Evolutionary conservation across 1,140 invertebrate species (phyloP), one percentile per base, ranked within the genome.

Genomic region (Prorops nasuta): DNA sequence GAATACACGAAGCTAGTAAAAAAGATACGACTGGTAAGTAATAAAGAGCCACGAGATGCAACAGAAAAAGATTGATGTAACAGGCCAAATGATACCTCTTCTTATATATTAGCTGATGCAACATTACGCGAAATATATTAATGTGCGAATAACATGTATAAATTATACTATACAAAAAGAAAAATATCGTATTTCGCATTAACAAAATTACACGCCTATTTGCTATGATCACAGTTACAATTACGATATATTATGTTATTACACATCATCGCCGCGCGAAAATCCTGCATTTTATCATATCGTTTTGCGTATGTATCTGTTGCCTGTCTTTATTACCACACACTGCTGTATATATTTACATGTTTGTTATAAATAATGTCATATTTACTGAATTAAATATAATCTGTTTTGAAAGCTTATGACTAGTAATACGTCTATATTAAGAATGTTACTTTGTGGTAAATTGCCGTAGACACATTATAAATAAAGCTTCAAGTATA

Each of bases 221-320:
- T 47, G 45, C 69, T 75, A 77, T 69, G 66, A 77, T 77, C 74
- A 77, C 74, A 77, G 74, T 74, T 77, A 77, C 64, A 75, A 64
- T 69, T 61, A 71, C 64, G 63, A 66, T 66, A 63, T 64, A 61
- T 57, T 62, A 64, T 56, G 50, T 63, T 57, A 60, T 63, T 60
- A 60, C 53, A 58, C 43, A 54, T 59, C 56, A 49, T 45, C 58
- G 38, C 14, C 37, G 40, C 55, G 44, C n/a, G 22, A 8, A 14
- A 22, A 28, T 28, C 52, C 45, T 43, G 15, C 9, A n/a, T n/a
- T 49, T 53, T 52, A 50, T 56, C 40, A 39, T n/a, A n/a, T n/a
- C n/a, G n/a, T n/a, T n/a, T n/a, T n/a, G n/a, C n/a, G n/a, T n/a
- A n/a, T n/a, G n/a, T n/a, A n/a, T n/a, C n/a, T n/a, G n/a, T n/a